A percentile compares a stretch with the other conserved stretches of the same genome.
phyloP scores from a whole-genome alignment of 2,113 vertebrate genomes.

The Psettodes erumei region DNA sequence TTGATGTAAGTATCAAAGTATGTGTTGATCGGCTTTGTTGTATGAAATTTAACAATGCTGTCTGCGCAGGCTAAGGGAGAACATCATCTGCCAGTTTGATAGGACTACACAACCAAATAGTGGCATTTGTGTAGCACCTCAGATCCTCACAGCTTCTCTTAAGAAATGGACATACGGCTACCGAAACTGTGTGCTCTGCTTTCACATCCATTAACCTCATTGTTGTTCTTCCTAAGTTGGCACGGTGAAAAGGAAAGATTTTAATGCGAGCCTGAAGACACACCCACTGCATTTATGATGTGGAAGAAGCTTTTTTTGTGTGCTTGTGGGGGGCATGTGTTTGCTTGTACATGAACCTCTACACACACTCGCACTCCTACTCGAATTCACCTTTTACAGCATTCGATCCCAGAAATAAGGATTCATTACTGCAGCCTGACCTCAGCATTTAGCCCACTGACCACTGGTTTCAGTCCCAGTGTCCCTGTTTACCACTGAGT shows the following conservation, averaged over 20 bases:
- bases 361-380: slow-evolving; percentile 15
- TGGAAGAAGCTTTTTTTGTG: background rate
- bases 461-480: slow-evolving; percentile 51
- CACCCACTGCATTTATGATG: background rate
- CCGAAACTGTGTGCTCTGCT: background rate
- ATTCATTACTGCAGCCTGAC: slow-evolving; percentile 87
- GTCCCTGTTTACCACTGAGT: slow-evolving; percentile 56
- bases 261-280: slow-evolving; percentile 22
- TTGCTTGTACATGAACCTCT: slow-evolving; percentile 45
- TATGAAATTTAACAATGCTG: slow-evolving; percentile 1
- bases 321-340: slow-evolving; percentile 8
- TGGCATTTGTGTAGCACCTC: background rate
- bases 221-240: slow-evolving; percentile 38
- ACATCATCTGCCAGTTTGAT: slow-evolving; percentile 4
- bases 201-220: background rate
- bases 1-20: background rate
- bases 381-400: slow-evolving; percentile 53
- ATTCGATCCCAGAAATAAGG: slow-evolving; percentile 82
- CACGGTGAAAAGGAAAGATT: slow-evolving; percentile 37
- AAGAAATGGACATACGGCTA: background rate
- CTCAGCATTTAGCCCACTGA: slow-evolving; percentile 55
- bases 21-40: slow-evolving; percentile 18
- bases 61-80: background rate
- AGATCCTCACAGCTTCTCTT: background rate
- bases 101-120: background rate